These are phyloP conservation scores for Leptopterna dolabrata DNA, from an alignment of 2,888 invertebrate species.

Conservation along the genomic window DNA sequence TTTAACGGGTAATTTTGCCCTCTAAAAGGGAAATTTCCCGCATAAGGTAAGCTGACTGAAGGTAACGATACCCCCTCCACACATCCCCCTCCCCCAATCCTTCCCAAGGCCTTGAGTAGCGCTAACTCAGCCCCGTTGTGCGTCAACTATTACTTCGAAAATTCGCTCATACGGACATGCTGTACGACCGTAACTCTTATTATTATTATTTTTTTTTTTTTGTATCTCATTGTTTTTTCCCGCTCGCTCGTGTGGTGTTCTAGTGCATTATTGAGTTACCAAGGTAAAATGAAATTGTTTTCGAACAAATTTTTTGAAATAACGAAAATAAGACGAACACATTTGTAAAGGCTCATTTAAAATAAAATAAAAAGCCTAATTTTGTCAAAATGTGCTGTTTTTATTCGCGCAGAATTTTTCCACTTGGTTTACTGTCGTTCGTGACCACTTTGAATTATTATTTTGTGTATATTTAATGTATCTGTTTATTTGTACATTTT, in stretches of 20 bases:
- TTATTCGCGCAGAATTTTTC: background rate
- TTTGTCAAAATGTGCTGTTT: background rate
- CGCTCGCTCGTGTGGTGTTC: conserved; percentile 47
- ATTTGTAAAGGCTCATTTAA: background rate
- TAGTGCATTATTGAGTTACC: conserved; percentile 53
- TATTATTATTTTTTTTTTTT: background rate
- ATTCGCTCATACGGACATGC: too few relatives aligned
- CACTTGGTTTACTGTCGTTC: background rate
- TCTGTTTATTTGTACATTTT: conserved; percentile 40
- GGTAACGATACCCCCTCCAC: too few relatives aligned
- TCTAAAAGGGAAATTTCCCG: too few relatives aligned
- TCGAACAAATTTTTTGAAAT: background rate
- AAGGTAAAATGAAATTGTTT: conserved; percentile 22
- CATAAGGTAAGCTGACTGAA: too few relatives aligned
- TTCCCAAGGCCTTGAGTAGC: too few relatives aligned
- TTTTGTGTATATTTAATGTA: conserved; percentile 40
- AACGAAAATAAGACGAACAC: background rate
- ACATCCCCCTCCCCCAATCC: too few relatives aligned
- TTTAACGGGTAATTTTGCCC: too few relatives aligned
- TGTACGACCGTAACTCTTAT: too few relatives aligned
- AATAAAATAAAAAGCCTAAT: background rate
- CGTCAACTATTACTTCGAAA: too few relatives aligned
- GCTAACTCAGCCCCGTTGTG: too few relatives aligned
- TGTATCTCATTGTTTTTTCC: background rate
- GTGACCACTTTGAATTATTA: conserved; percentile 1